Evolutionary conservation across 1,140 invertebrate species (phyloP), one percentile per base, ranked within the genome.

Genomic region (Hypsibius dujardini): DNA sequence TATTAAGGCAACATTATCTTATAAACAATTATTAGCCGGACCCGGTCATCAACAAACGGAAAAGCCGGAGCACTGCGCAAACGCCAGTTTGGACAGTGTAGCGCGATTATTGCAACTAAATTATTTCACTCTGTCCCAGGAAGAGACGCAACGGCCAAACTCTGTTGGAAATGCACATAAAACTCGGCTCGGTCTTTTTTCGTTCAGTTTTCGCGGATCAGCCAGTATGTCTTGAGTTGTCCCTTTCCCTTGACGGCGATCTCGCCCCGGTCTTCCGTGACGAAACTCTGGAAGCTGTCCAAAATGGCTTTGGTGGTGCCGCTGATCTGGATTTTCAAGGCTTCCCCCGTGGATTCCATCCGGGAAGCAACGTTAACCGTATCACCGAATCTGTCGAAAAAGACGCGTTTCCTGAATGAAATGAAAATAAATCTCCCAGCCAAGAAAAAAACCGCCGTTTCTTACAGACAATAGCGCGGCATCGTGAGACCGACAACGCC

Each of bases 211-310:
- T 90, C 90, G 69, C 90, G 90, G 46, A 89, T 81, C 62, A 95
- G 81, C 90, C 90, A 94, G 79, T 90, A 94, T 1, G 91, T 94
- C 72, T 86, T 86, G 86, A 91, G 88, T 77, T 85, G 85, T 47
- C 90, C 91, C 82, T 92, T 93, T 81, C 90, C 91, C 85, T 98
- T 98, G 84, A 98, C 88, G 75, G 90, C 88, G 47, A 97, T 87
- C 77, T 91, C 87, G 50, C 95, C 95, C 74, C 95, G 83, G 47
- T 89, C 85, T 72, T 90, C 88, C 12, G 95, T 80, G 7, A 87
- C 84, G 78, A 98, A 98, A n/a, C 87, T 89, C 1, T 87, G 87
- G 77, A 95, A 95, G 1, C 84, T 86, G 74, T 95, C 90, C 73
- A 98, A 80, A 45, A 93, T 84, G 71, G 85, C 84, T 77, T 96